Conservation (phyloP, 1,140 invertebrate genomes). For the fruit fly (Drosophila melanogaster) region DNA sequence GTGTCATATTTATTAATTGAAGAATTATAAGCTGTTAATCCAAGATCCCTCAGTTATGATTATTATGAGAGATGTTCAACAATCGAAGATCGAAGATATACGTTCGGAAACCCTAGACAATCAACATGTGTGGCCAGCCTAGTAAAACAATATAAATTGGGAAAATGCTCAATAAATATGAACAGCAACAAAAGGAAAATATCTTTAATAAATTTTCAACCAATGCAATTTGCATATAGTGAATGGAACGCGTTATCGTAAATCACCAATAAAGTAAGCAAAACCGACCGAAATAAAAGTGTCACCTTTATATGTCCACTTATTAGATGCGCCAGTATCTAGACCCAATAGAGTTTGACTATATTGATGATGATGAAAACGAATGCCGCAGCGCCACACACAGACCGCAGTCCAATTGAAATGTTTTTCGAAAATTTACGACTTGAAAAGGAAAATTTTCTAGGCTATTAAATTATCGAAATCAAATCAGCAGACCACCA, state of each 20-base stretch:
- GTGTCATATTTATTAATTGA: constrained; percentile 74
- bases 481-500: constrained; percentile 44
- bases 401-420: constrained; percentile 67
- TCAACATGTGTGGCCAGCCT: constrained; percentile 65
- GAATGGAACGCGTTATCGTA: constrained; percentile 78
- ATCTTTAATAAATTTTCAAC: constrained; percentile 31
- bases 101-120: constrained; percentile 50
- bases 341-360: constrained; percentile 43
- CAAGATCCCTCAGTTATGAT: constrained; percentile 41
- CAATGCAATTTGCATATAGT: constrained; percentile 72
- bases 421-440: constrained; percentile 64
- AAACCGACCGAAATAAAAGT: constrained; percentile 64
- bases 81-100: constrained; percentile 12
- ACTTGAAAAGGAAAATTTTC: constrained; percentile 41
- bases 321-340: constrained; percentile 53
- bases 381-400: constrained; percentile 45
- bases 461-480: constrained; percentile 51
- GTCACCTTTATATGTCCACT: constrained; percentile 49
- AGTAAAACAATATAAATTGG: constrained; percentile 72
- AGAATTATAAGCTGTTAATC: constrained; percentile 64
- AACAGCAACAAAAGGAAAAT: constrained; percentile 29
- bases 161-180: constrained; percentile 70
- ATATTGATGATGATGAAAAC: constrained; percentile 71
- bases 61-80: constrained; percentile 41
- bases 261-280: constrained; percentile 50